phyloP scores from a whole-genome alignment of 2,797 vertebrate genomes.

The Merluccius polli region DNA sequence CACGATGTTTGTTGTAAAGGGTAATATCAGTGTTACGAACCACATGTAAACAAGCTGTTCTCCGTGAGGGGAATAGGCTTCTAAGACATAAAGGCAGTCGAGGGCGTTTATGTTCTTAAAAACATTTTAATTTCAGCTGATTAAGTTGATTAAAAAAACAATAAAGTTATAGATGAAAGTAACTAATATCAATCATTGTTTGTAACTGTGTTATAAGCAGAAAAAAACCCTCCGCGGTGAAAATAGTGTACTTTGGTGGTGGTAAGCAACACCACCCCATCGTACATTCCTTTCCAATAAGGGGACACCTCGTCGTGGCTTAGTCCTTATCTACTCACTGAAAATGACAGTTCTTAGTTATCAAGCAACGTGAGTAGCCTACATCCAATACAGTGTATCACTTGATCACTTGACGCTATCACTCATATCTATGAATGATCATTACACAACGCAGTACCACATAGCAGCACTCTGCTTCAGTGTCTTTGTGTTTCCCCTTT shows the following conservation, averaged over 20 bases:
- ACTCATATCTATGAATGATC: no score
- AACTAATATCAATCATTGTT: background rate
- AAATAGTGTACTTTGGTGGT: no score
- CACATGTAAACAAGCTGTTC: constrained; percentile 15
- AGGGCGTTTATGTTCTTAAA: background rate
- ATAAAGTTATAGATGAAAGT: background rate
- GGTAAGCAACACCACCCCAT: no score
- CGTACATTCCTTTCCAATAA: background rate
- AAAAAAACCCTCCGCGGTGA: background rate
- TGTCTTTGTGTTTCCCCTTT: background rate
- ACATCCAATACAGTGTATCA: no score
- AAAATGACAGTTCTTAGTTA: background rate
- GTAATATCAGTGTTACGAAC: background rate
- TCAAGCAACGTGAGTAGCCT: no score
- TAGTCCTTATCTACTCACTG: background rate
- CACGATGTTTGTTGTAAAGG: background rate
- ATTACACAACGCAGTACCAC: no score
- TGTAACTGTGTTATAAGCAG: background rate
- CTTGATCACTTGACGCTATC: no score
- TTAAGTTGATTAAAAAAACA: background rate
- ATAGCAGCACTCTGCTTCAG: background rate
- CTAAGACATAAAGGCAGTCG: constrained; percentile 12
- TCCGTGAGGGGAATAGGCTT: constrained; percentile 18
- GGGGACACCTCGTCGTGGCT: background rate
- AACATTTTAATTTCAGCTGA: background rate